Evolutionary conservation across 2,113 vertebrate genomes (phyloP), one percentile per base, ranked within the genome.

Genomic region (Pluvialis apricaria): DNA sequence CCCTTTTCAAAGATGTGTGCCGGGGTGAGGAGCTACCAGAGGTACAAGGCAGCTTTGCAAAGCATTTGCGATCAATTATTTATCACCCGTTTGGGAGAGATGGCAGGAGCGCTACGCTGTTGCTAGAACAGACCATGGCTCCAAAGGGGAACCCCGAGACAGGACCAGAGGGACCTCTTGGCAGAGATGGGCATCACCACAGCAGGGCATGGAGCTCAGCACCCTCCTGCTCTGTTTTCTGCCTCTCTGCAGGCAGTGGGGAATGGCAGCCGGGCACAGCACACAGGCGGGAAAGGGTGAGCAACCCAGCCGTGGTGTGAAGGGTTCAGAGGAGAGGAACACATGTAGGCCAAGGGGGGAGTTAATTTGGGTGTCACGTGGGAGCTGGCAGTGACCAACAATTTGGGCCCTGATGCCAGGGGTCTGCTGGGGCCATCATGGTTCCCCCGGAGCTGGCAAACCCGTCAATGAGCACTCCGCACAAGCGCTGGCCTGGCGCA

Each of bases 351-450:
- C 28, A 70, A 64, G 29, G 12, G 29, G 29, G 40, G 34, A 68
- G 34, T 40, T 75, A 70, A 54, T 75, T 79, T 75, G 36, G 22
- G 51, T 66, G 26, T 45, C 38, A 52, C 0, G 1, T 17, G n/a
- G 40, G n/a, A 54, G 44, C 11, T 78, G 64, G 52, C 38, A 61
- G 32, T 25, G 28, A 73, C 73, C 54, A 65, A 19, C 26, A 47
- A 8, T 73, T 72, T 28, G 26, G n/a, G 60, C 21, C 32, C 54
- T 3, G 0, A 34, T 18, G 29, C 47, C 25, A 13, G 26, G 52
- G 52, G 28, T 49, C 47, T 19, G 32, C 29, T 22, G 1, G 1
- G 64, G 32, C 28, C 1, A 0, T 42, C 2, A 0, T n/a, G 29
- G 15, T 79, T 88, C 76, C 55, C 22, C 44, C 17, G 12, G 19